phyloP scores from a whole-genome alignment of 2,113 vertebrate genomes.

The Anhinga rufa region DNA sequence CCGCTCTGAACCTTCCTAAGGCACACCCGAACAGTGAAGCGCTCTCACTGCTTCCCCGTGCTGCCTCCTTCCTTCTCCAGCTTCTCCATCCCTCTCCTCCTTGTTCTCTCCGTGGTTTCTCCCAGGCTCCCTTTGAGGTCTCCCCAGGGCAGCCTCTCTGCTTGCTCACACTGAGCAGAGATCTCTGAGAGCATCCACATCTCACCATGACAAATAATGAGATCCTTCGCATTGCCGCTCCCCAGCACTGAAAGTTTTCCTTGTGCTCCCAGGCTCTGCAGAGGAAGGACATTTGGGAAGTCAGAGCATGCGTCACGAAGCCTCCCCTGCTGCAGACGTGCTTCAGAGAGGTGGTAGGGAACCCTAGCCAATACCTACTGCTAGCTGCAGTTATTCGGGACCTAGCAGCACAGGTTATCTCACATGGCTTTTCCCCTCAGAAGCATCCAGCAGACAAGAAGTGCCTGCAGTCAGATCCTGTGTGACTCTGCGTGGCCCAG shows the following conservation, averaged over 20 bases:
- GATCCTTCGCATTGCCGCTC: not conserved
- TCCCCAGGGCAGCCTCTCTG: not conserved
- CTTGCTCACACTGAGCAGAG: not conserved
- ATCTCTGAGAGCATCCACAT: not conserved
- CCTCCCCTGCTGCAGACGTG: not conserved
- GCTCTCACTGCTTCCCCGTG: not conserved
- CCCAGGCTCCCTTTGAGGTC: not conserved
- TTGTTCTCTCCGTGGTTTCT: not conserved
- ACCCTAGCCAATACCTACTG: not conserved
- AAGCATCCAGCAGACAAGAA: not conserved
- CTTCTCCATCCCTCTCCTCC: not conserved
- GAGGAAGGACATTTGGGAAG: not conserved
- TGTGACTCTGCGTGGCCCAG: not conserved
- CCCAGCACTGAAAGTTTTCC: not conserved
- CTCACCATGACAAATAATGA: not conserved
- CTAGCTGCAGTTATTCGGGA: not conserved
- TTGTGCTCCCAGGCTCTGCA: not conserved
- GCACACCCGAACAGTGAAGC: not conserved
- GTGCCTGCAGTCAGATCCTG: not conserved
- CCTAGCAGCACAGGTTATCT: not conserved
- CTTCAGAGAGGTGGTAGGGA: not conserved
- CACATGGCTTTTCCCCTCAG: not conserved
- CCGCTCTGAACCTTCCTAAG: not conserved
- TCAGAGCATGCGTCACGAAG: fast-evolving
- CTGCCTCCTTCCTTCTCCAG: not conserved